Percentiles rank a stretch among this genome's conserved stretches.
phyloP scores from a whole-genome alignment of 2,113 vertebrate genomes.

The Felis catus region F.catus_Fca126_mat1.0 CM031411.1:36699001-36699500 shows the following conservation, averaged over 20 bases:
- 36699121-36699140: not conserved
- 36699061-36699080: not conserved
- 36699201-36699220: slow-evolving; percentile 25
- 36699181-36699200: slow-evolving; percentile 37
- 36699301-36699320: too few species aligned
- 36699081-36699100: not conserved
- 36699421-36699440: not conserved
- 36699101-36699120: slow-evolving; percentile 31
- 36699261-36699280: not conserved
- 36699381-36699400: not conserved
- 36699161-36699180: not conserved
- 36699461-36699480: not conserved
- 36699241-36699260: not conserved
- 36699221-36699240: slow-evolving; percentile 45
- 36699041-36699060: not conserved
- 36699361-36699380: not conserved
- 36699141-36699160: not conserved
- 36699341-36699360: not conserved
- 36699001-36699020: not conserved
- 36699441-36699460: not conserved
- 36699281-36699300: not conserved
- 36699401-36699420: not conserved
- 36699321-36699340: not conserved
- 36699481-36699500: not conserved
- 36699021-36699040: slow-evolving; percentile 15